These are phyloP conservation scores for Coelinius sp. DNA, from an alignment of 2,888 invertebrate genomes.

Conservation along the genomic window DNA sequence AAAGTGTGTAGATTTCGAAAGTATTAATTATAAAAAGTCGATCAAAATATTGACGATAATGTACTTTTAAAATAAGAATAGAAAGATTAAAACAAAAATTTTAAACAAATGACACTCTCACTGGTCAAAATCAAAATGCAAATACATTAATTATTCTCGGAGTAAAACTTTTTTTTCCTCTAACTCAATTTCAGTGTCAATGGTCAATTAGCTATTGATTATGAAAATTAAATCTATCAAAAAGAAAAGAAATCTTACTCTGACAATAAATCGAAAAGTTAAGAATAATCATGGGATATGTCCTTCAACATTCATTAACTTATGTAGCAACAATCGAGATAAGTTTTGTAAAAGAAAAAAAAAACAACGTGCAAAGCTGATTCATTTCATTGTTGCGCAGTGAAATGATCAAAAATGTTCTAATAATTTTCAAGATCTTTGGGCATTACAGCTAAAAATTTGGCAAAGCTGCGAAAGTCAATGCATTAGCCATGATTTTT, in stretches of 20 bases:
- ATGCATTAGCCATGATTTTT: not conserved
- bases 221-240: not conserved
- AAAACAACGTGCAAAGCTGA: not conserved
- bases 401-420: too few species aligned
- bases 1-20: not conserved
- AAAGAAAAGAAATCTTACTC: not conserved
- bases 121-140: not conserved
- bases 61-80: not conserved
- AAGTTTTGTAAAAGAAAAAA: not conserved
- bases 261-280: not conserved
- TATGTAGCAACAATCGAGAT: not conserved
- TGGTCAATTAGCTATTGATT: not conserved
- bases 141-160: too few species aligned
- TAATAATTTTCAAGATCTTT: not conserved
- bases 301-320: not conserved
- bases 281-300: not conserved
- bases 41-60: not conserved
- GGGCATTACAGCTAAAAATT: not conserved
- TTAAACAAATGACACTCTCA: not conserved
- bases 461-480: not conserved
- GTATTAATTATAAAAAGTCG: too few species aligned
- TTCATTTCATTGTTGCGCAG: too few species aligned
- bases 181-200: not conserved
- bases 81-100: not conserved
- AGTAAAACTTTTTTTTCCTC: too few species aligned